These are phyloP conservation scores for Chrysomela aeneicollis DNA, from an alignment of 2,888 invertebrate species.

Conservation along the genomic window DNA sequence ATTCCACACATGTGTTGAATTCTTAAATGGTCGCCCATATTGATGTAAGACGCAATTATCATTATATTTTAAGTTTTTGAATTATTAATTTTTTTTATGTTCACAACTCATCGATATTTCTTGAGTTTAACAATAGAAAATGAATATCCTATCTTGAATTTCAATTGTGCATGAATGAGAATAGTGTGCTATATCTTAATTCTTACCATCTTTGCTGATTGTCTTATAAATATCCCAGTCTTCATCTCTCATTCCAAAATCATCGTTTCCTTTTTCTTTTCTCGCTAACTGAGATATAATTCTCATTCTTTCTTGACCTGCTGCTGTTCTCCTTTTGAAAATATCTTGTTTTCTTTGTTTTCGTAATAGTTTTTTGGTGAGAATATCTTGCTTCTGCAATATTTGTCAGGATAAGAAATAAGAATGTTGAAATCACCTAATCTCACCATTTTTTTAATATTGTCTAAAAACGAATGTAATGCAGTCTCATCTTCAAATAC, in stretches of 20 bases:
- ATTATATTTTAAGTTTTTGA: too few relatives aligned
- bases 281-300: slow-evolving; percentile 89
- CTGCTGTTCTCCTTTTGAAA: slow-evolving; percentile 88
- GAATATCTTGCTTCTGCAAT: slow-evolving; percentile 72
- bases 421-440: not conserved
- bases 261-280: slow-evolving; percentile 82
- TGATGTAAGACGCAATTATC: too few relatives aligned
- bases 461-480: slow-evolving; percentile 63
- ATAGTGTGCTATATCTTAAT: not conserved
- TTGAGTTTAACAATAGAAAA: too few relatives aligned
- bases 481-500: slow-evolving; percentile 60
- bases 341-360: slow-evolving; percentile 86
- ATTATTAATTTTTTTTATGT: too few relatives aligned
- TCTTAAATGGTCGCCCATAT: too few relatives aligned
- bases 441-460: slow-evolving; percentile 70
- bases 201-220: slow-evolving; percentile 71
- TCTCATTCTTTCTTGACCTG: slow-evolving; percentile 94
- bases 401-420: not conserved
- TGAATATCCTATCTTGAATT: too few relatives aligned
- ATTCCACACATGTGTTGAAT: too few relatives aligned
- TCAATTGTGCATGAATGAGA: not conserved
- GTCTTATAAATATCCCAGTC: slow-evolving; percentile 98
- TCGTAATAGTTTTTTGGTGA: slow-evolving; percentile 75
- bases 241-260: slow-evolving; percentile 92
- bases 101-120: too few relatives aligned